Conservation (phyloP, 2,113 vertebrate genomes). For the Myrmecobius fasciatus region DNA sequence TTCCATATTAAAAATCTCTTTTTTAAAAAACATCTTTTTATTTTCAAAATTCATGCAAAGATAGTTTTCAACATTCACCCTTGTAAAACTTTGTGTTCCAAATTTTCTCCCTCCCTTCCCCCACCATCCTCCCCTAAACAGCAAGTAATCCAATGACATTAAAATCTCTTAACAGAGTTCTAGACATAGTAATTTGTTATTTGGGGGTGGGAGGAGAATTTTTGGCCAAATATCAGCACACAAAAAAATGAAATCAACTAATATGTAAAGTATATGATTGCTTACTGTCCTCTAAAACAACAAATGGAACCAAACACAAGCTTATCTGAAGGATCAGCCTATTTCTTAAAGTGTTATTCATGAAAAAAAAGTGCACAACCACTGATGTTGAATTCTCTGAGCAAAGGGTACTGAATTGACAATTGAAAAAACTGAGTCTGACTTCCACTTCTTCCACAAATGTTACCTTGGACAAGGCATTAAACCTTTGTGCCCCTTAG, state of each 20-base stretch:
- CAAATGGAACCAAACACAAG: background rate
- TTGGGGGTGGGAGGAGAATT: background rate
- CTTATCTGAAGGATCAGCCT: background rate
- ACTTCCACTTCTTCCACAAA: background rate
- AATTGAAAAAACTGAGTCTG: background rate
- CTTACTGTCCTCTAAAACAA: background rate
- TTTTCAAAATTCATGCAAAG: no score
- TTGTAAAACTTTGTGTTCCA: no score
- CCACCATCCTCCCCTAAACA: background rate
- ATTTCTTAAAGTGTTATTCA: background rate
- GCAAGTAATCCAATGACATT: background rate
- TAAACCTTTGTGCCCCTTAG: background rate
- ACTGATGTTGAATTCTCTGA: background rate
- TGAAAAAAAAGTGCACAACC: background rate
- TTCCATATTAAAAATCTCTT: constrained; percentile 37
- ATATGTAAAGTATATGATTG: background rate
- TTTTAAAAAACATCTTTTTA: background rate
- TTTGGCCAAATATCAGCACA: background rate
- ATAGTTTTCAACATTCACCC: no score
- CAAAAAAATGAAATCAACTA: background rate
- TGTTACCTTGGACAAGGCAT: background rate
- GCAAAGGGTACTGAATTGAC: background rate
- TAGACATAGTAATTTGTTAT: background rate
- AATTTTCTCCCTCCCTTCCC: no score
- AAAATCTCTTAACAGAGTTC: constrained; percentile 3